Percentiles rank a stretch among this genome's conserved stretches.
Evolutionary conservation across 2,113 vertebrate species (phyloP).

Genomic region (Dipodomys merriami): DNA sequence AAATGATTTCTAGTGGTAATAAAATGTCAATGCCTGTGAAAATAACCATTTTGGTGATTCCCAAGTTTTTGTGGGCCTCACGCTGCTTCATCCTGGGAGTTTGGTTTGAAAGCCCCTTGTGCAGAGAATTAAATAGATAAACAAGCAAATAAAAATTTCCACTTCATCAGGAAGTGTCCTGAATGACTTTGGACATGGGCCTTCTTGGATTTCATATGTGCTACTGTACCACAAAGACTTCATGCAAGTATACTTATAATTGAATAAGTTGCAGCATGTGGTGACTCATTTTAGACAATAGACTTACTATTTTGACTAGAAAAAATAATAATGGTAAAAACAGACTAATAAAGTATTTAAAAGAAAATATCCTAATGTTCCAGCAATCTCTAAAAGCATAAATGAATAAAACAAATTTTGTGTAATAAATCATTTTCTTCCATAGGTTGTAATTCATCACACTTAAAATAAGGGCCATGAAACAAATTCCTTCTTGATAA

Average conservation of each 20-base stretch:
- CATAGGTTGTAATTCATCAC: not conserved
- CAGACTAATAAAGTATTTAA: constrained; percentile 22
- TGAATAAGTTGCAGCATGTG: not conserved
- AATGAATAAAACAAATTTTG: not conserved
- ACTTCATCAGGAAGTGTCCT: constrained; percentile 6
- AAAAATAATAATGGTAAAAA: constrained; percentile 40
- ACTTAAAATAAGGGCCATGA: not conserved
- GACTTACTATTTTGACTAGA: constrained; percentile 27
- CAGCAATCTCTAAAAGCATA: constrained; percentile 16
- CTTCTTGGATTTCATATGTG: not conserved
- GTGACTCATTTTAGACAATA: not conserved
- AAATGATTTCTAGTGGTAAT: constrained; percentile 55
- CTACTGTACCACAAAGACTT: constrained; percentile 2
- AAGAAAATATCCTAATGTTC: not conserved
- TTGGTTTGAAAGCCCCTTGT: not conserved
- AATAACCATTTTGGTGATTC: constrained; percentile 44
- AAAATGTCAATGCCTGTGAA: constrained; percentile 18
- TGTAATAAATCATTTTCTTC: constrained; percentile 30
- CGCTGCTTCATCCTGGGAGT: constrained; percentile 31
- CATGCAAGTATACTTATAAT: not conserved
- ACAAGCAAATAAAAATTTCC: not conserved
- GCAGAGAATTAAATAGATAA: constrained; percentile 41
- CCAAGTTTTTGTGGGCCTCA: constrained; percentile 1
- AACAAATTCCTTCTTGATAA: constrained; percentile 25
- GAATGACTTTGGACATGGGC: constrained; percentile 27